Base-by-base conservation (phyloP, 2,888 invertebrate species). In the Coecobrya sp. region DNA sequence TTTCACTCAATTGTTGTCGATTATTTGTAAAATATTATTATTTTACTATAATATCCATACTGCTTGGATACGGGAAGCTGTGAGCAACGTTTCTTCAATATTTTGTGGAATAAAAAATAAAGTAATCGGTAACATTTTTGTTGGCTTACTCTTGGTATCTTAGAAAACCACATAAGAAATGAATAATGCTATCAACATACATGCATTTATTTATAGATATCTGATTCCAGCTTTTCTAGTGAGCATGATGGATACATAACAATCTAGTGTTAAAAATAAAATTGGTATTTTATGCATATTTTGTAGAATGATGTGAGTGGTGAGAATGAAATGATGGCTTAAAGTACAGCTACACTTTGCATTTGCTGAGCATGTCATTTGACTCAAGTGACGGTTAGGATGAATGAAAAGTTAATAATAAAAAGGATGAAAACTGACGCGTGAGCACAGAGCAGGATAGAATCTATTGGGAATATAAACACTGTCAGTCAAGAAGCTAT, bases 371-470 rank as follows among this genome's bases (percentile, higher is more conserved):
- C 55, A n/a, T 55, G 25, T 79, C 79, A 79, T 52, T 79, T 1
- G 22, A 36, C 36, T 70, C 70, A 70, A 79, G 79, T 79, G 55
- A 55, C 30, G 30, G 16, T 52, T 19, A 36, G 42, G 65, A 42
- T 84, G 19, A 84, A 62, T 62, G 84, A 19, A 62, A 84, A 59
- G 30, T 16, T 45, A 30, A 19, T 86, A 68, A 27, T n/a, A 42
- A 52, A 59, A 68, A 86, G 65, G 52, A 84, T n/a, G 22, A 25
- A 86, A 70, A 19, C 68, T 52, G 49, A 52, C 11, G 68, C 65
- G 8, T n/a, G n/a, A n/a, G n/a, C n/a, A n/a, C n/a, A 25, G 4
- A 42, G 25, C 55, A 22, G 27, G 55, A 10, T 1, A 27, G 30
- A 65, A 45, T 45, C 84, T 68, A 45, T 49, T 27, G 82, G 55